These are phyloP conservation scores for Melanotaenia nigrans DNA, from an alignment of 2,797 vertebrate genomes.

Conservation along the genomic window DNA sequence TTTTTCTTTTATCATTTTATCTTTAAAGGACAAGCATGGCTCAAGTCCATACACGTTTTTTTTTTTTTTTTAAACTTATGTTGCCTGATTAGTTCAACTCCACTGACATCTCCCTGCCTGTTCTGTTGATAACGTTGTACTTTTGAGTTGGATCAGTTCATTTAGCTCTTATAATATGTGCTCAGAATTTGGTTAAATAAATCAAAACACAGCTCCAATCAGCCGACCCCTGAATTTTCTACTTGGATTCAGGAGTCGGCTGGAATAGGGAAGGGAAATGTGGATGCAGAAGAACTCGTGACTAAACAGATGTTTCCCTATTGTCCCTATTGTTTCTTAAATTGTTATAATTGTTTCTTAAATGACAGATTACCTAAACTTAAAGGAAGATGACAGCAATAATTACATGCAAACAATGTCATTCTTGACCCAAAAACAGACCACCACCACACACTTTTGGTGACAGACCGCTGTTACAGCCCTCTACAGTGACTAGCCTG, in stretches of 20 bases:
- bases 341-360: too few species aligned
- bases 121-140: not conserved
- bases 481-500: conserved; percentile 29
- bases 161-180: not conserved
- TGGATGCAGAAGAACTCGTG: too few species aligned
- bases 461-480: conserved; percentile 51
- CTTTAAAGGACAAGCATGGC: not conserved
- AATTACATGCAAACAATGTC: too few species aligned
- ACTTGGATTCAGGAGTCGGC: too few species aligned
- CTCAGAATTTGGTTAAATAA: not conserved
- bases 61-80: not conserved
- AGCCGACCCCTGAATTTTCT: not conserved
- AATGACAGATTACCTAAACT: not conserved
- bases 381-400: not conserved
- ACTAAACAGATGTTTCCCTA: too few species aligned
- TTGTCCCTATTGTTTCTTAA: too few species aligned
- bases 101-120: not conserved
- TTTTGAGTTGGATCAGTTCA: not conserved
- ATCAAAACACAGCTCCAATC: not conserved
- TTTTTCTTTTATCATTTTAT: not conserved
- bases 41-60: not conserved
- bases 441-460: conserved; percentile 53
- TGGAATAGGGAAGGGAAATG: too few species aligned
- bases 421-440: conserved; percentile 19
- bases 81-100: not conserved